phyloP scores from a whole-genome alignment of 2,888 invertebrate genomes.

The Cremastinae sp. region DNA sequence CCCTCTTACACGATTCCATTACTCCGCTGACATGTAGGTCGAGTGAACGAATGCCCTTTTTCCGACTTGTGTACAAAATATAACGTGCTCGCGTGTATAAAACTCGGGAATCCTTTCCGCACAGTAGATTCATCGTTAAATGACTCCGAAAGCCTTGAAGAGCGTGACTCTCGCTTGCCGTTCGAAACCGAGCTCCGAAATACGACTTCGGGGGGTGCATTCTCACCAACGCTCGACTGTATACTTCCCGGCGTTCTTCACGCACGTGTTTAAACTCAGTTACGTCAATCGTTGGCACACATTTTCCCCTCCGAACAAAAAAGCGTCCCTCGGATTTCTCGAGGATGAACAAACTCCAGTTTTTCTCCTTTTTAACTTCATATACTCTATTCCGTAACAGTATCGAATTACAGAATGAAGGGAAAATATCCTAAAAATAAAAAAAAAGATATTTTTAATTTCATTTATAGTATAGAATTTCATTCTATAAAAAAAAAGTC shows the following conservation, averaged over 20 bases:
- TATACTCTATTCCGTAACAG: constrained; percentile 13
- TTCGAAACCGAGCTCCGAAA: background rate
- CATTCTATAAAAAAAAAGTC: too few relatives aligned
- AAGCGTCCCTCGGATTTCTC: constrained; percentile 13
- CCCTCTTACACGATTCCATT: constrained; percentile 13
- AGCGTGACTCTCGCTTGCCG: constrained; percentile 3
- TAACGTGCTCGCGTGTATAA: constrained; percentile 17
- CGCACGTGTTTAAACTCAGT: constrained; percentile 71
- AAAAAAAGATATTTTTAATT: too few relatives aligned
- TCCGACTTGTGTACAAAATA: constrained; percentile 19
- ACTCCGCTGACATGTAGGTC: constrained; percentile 22
- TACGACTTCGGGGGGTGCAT: constrained; percentile 17
- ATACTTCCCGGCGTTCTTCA: constrained; percentile 61
- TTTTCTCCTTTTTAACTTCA: constrained; percentile 38
- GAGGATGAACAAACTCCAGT: constrained; percentile 59
- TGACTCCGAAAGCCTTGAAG: too few relatives aligned
- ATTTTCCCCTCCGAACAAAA: constrained; percentile 58
- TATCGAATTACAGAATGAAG: background rate
- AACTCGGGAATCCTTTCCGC: background rate
- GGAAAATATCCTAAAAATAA: background rate
- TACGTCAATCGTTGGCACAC: constrained; percentile 74
- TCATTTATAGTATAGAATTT: too few relatives aligned
- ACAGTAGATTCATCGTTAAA: background rate
- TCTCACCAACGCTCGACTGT: background rate
- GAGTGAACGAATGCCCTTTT: constrained; percentile 39